Conservation (phyloP, 1,140 invertebrate genomes). For the Zaprionus taronus region DNA sequence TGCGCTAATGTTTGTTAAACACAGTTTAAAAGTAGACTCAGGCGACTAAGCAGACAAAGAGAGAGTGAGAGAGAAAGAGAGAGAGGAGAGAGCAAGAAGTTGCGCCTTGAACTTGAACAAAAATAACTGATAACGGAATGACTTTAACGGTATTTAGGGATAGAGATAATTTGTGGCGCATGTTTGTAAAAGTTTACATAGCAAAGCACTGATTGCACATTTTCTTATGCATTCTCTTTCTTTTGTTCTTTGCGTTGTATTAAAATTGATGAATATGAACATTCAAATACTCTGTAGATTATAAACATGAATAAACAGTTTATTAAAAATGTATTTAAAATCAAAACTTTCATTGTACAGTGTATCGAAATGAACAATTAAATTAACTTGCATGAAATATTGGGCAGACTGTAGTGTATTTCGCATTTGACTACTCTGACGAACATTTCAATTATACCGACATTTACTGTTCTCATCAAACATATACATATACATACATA, state of each 20-base stretch:
- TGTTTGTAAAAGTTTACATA: not conserved
- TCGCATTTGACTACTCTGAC: not conserved
- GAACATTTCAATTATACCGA: not conserved
- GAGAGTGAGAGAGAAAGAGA: not conserved
- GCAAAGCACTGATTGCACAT: not conserved
- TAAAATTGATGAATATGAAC: too few species aligned
- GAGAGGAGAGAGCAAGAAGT: not conserved
- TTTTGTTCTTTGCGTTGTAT: too few species aligned
- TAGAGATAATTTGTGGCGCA: not conserved
- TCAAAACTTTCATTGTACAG: too few species aligned
- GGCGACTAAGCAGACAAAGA: not conserved
- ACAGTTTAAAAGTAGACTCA: not conserved
- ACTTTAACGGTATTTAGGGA: not conserved
- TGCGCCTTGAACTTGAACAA: conserved; percentile 19
- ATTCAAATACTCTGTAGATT: too few species aligned
- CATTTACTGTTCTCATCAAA: not conserved
- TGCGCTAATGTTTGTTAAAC: not conserved
- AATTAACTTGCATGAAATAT: not conserved
- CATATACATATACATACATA: not conserved
- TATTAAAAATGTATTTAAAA: too few species aligned
- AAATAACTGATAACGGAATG: conserved; percentile 24
- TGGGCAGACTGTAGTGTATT: not conserved
- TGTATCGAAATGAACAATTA: too few species aligned
- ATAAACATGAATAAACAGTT: too few species aligned
- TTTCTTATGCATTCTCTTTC: not conserved